Evolutionary conservation across 2,113 vertebrate genomes (phyloP).

Genomic region (Calcarius ornatus): DNA sequence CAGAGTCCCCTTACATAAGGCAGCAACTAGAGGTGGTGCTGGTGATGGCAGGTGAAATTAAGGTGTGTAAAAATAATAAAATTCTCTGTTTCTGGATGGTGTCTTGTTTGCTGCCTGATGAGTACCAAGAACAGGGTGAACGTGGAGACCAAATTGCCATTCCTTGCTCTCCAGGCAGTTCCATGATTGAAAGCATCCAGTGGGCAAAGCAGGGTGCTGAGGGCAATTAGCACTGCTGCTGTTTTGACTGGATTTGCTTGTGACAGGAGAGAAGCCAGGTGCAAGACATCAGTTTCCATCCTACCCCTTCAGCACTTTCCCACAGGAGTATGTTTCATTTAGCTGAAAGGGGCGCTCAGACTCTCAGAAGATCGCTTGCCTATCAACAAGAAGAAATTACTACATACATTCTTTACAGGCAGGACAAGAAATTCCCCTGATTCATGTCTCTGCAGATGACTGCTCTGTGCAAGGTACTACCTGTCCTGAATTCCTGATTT

Average conservation of each 20-base stretch:
- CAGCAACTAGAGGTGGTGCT: background rate
- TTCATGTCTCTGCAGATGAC: background rate
- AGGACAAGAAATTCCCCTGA: background rate
- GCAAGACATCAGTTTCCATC: background rate
- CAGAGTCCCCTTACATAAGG: background rate
- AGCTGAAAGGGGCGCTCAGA: background rate
- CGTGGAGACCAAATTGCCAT: background rate
- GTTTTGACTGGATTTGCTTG: background rate
- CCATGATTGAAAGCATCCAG: background rate
- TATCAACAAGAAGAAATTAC: background rate
- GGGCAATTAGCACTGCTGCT: background rate
- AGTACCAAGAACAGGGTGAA: background rate
- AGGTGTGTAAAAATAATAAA: background rate
- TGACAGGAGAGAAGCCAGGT: background rate
- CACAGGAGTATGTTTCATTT: background rate
- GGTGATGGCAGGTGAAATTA: background rate
- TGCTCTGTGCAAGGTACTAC: background rate
- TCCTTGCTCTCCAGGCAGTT: background rate
- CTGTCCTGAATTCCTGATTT: background rate
- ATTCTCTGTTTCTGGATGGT: background rate
- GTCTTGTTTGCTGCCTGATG: background rate
- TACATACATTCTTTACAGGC: background rate
- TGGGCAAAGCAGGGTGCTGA: background rate
- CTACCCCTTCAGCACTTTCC: background rate
- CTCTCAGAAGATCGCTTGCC: background rate